A percentile compares a stretch with the other conserved stretches of the same genome.
Evolutionary conservation across 2,888 invertebrate genomes (phyloP).

Genomic region (Linyphia triangularis): DNA sequence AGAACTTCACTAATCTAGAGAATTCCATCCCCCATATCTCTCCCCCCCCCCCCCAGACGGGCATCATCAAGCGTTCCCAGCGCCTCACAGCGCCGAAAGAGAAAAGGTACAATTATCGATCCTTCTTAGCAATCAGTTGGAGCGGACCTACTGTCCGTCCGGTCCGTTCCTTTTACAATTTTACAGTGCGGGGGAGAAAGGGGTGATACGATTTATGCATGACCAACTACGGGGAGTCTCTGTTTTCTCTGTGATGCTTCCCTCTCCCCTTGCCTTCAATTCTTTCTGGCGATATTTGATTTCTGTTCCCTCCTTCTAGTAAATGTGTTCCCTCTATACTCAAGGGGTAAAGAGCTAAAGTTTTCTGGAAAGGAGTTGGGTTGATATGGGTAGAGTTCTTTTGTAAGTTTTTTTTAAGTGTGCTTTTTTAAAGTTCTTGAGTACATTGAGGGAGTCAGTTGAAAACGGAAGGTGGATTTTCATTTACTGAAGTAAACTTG

Average conservation of each 20-base stretch:
- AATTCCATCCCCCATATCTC: conserved; percentile 33
- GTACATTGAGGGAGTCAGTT: no score
- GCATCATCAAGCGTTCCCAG: conserved; percentile 68
- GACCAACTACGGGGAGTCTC: conserved; percentile 69
- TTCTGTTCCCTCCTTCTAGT: conserved; percentile 10
- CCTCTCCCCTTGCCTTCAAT: conserved; percentile 39
- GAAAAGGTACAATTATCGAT: conserved; percentile 75
- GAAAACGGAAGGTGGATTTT: no score
- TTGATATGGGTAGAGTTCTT: conserved; percentile 17
- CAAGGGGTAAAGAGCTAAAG: conserved; percentile 40
- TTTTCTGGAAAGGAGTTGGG: conserved; percentile 52
- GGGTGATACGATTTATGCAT: conserved; percentile 72
- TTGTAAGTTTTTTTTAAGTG: no score
- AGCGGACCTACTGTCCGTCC: conserved; percentile 52
- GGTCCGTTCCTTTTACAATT: conserved; percentile 72
- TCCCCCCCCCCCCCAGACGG: not conserved
- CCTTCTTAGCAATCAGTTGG: conserved; percentile 68
- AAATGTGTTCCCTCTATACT: conserved; percentile 1
- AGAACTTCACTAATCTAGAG: conserved; percentile 70
- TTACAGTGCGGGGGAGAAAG: conserved; percentile 29
- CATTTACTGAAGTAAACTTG: no score
- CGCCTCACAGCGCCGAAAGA: conserved; percentile 58
- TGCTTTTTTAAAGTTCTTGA: no score
- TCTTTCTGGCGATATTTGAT: conserved; percentile 63
- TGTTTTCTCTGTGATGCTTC: conserved; percentile 61